Evolutionary conservation across 2,888 invertebrate genomes (phyloP).

Genomic region (Xiphydria camelus): DNA sequence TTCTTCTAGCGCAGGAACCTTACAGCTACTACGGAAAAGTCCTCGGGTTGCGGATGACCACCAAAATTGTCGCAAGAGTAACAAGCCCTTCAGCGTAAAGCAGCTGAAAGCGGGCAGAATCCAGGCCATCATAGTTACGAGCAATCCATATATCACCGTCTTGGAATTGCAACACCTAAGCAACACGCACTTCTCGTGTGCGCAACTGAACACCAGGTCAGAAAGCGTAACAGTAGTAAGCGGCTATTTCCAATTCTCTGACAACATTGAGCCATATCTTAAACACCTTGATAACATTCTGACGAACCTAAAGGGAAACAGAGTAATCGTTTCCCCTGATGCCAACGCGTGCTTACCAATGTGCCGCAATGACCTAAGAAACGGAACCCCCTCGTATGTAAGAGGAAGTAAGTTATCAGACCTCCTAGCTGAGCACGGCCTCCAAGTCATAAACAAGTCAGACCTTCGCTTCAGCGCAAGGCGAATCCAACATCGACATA

Average conservation of each 20-base stretch:
- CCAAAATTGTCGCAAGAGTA: neutral
- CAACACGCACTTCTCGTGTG: neutral
- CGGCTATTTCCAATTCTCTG: too few relatives aligned
- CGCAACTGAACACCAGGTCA: neutral
- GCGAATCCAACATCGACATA: neutral
- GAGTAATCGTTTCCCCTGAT: neutral
- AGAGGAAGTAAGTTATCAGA: neutral
- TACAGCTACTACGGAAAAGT: neutral
- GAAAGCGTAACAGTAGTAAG: neutral
- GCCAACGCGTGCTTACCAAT: neutral
- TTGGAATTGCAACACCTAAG: neutral
- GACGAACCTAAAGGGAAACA: neutral
- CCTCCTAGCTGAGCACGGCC: neutral
- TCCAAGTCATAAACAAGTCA: neutral
- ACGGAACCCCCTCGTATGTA: neutral
- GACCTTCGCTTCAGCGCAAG: neutral
- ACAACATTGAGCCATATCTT: too few relatives aligned
- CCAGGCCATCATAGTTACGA: neutral
- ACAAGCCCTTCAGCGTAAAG: too few relatives aligned
- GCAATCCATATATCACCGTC: neutral
- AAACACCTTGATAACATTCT: neutral
- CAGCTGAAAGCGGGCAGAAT: too few relatives aligned
- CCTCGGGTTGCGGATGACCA: neutral
- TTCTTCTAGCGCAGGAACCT: neutral
- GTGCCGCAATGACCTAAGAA: too few relatives aligned